Conservation (phyloP, 2,113 vertebrate species). For the Bungarus multicinctus region DNA sequence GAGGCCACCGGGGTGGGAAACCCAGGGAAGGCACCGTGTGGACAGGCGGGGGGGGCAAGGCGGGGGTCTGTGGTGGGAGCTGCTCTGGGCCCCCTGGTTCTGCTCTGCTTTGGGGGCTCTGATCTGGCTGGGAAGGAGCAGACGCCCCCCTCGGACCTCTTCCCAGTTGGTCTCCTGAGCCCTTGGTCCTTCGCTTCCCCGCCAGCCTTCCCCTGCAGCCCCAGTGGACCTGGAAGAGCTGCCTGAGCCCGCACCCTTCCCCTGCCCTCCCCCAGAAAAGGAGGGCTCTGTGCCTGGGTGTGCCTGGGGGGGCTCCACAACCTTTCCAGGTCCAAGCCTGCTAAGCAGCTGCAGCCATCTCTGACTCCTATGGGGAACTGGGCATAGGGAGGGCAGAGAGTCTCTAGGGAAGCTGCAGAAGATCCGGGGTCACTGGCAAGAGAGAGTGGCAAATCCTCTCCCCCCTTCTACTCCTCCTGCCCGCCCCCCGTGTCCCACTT, state of each 20-base stretch:
- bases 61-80: background rate
- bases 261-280: background rate
- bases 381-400: background rate
- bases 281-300: background rate
- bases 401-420: background rate
- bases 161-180: background rate
- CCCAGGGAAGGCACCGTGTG: background rate
- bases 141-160: background rate
- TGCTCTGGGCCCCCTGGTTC: too few species aligned
- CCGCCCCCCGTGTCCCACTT: background rate
- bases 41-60: background rate
- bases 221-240: background rate
- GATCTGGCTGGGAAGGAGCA: background rate
- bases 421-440: background rate
- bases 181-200: background rate
- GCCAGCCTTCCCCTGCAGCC: background rate
- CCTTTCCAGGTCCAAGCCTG: background rate
- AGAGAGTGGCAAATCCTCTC: background rate
- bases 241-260: background rate
- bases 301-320: background rate
- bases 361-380: background rate
- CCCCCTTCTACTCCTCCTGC: background rate
- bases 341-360: background rate
- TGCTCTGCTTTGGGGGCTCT: background rate
- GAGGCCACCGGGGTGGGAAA: background rate